Percentiles rank a stretch among this genome's conserved stretches.
Evolutionary conservation across 2,113 vertebrate species (phyloP).

Genomic region (Crypturellus undulatus): DNA sequence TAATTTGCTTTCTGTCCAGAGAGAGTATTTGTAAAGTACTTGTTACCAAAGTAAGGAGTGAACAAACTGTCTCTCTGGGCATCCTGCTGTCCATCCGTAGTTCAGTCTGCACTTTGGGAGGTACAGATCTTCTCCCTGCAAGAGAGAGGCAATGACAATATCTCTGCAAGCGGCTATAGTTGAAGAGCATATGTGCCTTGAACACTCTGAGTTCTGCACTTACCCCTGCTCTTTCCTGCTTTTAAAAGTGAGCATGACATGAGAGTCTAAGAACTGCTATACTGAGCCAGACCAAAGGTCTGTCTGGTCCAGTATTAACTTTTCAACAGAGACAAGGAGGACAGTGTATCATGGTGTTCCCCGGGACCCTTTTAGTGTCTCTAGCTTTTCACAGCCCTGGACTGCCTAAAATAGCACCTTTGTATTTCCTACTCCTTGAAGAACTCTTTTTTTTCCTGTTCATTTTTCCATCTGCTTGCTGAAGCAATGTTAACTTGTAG

Average conservation of each 20-base stretch:
- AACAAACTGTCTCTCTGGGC: background rate
- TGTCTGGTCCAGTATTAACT: background rate
- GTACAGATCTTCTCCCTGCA: background rate
- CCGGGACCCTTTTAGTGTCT: background rate
- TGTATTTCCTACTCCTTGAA: background rate
- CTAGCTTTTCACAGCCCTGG: background rate
- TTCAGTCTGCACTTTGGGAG: background rate
- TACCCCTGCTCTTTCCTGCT: background rate
- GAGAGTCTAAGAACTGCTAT: background rate
- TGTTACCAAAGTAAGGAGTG: background rate
- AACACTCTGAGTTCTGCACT: background rate
- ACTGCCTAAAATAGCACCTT: background rate
- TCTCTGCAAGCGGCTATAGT: background rate
- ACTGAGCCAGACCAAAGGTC: background rate
- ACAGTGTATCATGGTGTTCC: background rate
- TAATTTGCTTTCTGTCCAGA: background rate
- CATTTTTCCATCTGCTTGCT: background rate
- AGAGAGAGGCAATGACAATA: background rate
- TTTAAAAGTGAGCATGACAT: background rate
- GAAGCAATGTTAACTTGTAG: background rate
- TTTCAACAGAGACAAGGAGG: background rate
- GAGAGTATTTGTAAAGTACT: background rate
- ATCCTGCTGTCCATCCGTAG: background rate
- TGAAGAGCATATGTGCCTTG: accelerated
- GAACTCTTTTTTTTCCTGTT: background rate